Base-by-base conservation (phyloP, 2,888 invertebrate species). In the Charanyca ferruginea region DNA sequence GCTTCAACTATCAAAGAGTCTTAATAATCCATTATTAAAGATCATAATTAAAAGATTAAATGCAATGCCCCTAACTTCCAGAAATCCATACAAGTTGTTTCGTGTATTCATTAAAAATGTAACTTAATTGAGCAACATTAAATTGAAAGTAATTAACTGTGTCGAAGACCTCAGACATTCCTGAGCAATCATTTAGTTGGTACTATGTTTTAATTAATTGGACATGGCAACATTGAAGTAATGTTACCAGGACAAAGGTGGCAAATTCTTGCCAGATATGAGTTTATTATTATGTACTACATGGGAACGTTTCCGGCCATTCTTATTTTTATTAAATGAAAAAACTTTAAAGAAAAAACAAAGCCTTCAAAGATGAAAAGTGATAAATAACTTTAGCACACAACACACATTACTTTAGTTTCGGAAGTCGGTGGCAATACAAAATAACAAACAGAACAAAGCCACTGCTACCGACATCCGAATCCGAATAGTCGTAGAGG, bases 241-340 rank as follows among this genome's bases (percentile, higher is more conserved):
- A 52, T 61, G 68, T 71, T 66, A 48, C 61, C 68, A 53, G 52
- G 45, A 54, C 22, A 67, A 80, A 73, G 66, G 78, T 73, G 62
- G 48, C 47, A 45, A 73, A 62, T 75, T 57, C 51, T 7, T 59
- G 0, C 32, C 25, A 38, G 49, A 45, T 41, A 38, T 23, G 44
- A 51, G 42, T 44, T 59, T 57, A 73, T 51, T 63, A 32, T 41
- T 8, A 41, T 57, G 53, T 49, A 41, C 11, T 32, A n/a, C 45
- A 35, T 11, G 8, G 16, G 4, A 16, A 20, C 7, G 9, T n/a
- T 35, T 25, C 7, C 0, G 16, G 48, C 5, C 3, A 11, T 42
- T 41, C 11, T 1, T 8, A 13, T 3, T 28, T 8, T 22, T 9
- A 25, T 8, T 20, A 9, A 65, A 23, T 11, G 0, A 6, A 23